Evolutionary conservation across 2,797 vertebrate genomes (phyloP).

Genomic region (Premnoplex brunnescens): DNA sequence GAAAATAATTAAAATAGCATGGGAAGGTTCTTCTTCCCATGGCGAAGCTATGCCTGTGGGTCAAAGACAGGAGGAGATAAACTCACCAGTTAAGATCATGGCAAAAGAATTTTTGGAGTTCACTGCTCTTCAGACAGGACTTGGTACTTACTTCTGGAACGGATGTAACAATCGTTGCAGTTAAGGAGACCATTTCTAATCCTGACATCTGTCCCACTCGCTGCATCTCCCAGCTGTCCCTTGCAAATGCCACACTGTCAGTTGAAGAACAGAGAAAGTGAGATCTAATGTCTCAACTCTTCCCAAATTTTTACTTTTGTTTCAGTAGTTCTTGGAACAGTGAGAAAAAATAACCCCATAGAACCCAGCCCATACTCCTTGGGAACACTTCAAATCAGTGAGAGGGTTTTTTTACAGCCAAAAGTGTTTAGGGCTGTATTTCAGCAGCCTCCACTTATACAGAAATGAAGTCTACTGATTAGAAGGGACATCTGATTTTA

Average conservation of each 20-base stretch:
- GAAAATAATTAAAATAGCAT: neutral
- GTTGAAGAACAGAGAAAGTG: neutral
- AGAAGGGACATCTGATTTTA: neutral
- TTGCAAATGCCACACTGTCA: conserved; percentile 94
- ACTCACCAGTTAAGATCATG: neutral
- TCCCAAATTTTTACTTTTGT: neutral
- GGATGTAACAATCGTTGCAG: conserved; percentile 95
- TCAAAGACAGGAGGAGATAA: neutral
- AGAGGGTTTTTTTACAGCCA: neutral
- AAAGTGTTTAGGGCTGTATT: neutral
- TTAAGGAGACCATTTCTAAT: conserved; percentile 96
- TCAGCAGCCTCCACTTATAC: neutral
- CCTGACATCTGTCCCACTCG: conserved; percentile 93
- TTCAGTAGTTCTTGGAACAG: neutral
- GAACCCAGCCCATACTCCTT: neutral
- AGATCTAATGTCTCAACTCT: neutral
- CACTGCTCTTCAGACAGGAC: neutral
- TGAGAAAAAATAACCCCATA: neutral
- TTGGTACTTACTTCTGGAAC: conserved; percentile 91
- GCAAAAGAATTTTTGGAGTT: neutral
- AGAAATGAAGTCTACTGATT: neutral
- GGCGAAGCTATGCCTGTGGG: fast-evolving
- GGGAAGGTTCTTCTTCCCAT: neutral
- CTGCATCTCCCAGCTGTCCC: conserved; percentile 91
- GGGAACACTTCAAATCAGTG: neutral